A percentile compares a stretch with the other conserved stretches of the same genome.
Evolutionary conservation across 2,888 invertebrate species (phyloP).

Genomic region (Drosophila mercatorum): DNA sequence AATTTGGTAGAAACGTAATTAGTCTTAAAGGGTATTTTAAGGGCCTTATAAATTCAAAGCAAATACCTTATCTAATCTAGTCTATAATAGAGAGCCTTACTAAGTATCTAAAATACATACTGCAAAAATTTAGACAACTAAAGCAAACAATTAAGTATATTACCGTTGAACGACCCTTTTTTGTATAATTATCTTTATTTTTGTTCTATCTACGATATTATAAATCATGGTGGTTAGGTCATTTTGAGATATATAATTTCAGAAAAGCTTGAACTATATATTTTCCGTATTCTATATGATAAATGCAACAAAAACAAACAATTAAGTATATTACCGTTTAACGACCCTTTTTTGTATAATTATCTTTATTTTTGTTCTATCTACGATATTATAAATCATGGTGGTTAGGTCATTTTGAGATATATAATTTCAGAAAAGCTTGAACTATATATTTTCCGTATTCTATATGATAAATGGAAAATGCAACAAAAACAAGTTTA

Average conservation of each 20-base stretch:
- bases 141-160: too few relatives aligned
- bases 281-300: neutral
- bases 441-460: neutral
- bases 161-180: neutral
- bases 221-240: constrained; percentile 1
- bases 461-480: constrained; percentile 26
- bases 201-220: constrained; percentile 1
- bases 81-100: too few relatives aligned
- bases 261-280: neutral
- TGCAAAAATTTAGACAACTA: too few relatives aligned
- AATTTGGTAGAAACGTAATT: too few relatives aligned
- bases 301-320: too few relatives aligned
- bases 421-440: neutral
- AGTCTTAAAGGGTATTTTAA: too few relatives aligned
- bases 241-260: neutral
- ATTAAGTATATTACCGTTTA: too few relatives aligned
- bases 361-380: constrained; percentile 4
- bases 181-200: neutral
- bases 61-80: too few relatives aligned
- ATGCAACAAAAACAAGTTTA: neutral
- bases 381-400: constrained; percentile 4
- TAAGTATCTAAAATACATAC: too few relatives aligned
- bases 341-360: neutral
- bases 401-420: neutral
- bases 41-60: too few relatives aligned